Conservation (phyloP, 2,113 vertebrate species). For the Boulengeromyrus knoepffleri region DNA sequence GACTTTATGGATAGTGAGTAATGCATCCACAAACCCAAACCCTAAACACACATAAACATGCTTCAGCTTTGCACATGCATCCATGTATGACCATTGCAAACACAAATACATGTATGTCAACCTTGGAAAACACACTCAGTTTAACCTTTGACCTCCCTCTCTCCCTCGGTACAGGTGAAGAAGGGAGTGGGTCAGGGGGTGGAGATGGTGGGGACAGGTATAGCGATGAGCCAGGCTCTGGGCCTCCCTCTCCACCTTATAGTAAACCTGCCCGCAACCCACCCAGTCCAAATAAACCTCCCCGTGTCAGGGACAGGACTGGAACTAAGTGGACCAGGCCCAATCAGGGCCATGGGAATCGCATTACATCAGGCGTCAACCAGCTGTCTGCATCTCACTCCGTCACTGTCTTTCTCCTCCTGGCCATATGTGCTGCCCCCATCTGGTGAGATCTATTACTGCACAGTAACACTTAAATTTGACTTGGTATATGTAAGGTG, state of each 20-base stretch:
- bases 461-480: slow-evolving; percentile 17
- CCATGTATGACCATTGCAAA: background rate
- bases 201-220: slow-evolving; percentile 64
- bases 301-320: slow-evolving; percentile 49
- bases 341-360: slow-evolving; percentile 32
- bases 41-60: background rate
- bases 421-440: slow-evolving; percentile 34
- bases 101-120: background rate
- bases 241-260: slow-evolving; percentile 47
- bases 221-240: slow-evolving; percentile 67
- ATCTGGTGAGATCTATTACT: slow-evolving; percentile 54
- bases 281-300: slow-evolving; percentile 44
- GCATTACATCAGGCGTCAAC: slow-evolving; percentile 36
- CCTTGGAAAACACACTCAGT: background rate
- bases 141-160: background rate
- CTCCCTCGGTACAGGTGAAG: slow-evolving; percentile 54
- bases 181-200: slow-evolving; percentile 69
- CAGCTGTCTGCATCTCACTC: slow-evolving; percentile 27
- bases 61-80: background rate
- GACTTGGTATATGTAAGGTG: background rate
- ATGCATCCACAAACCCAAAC: background rate
- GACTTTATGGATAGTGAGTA: slow-evolving; percentile 69
- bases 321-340: slow-evolving; percentile 54
- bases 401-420: slow-evolving; percentile 35
- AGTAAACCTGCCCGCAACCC: slow-evolving; percentile 48